Conservation (phyloP, 2,113 vertebrate genomes). For the Heterochromis multidens region DNA sequence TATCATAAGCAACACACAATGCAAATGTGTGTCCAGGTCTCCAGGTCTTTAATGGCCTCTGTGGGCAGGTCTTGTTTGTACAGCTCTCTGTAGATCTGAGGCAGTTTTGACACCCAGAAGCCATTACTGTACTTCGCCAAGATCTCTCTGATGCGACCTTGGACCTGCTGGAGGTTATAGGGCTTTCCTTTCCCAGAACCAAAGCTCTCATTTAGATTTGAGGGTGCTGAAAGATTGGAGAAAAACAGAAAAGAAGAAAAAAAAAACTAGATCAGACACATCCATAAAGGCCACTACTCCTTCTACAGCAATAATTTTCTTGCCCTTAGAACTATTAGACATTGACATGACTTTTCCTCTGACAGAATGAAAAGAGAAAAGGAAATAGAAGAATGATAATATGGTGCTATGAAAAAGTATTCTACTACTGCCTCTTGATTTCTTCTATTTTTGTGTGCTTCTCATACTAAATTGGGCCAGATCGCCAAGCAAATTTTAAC, state of each 20-base stretch:
- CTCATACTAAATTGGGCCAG: too few relatives aligned
- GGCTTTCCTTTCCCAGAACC: conserved; percentile 45
- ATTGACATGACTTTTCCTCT: neutral
- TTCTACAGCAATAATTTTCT: neutral
- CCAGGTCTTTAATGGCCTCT: conserved; percentile 80
- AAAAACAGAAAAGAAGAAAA: neutral
- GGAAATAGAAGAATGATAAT: neutral
- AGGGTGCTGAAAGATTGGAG: conserved; percentile 36
- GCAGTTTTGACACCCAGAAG: conserved; percentile 87
- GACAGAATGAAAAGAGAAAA: neutral
- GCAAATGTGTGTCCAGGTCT: conserved; percentile 87
- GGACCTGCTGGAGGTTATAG: conserved; percentile 77
- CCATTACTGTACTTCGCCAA: conserved; percentile 84
- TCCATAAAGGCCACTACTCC: neutral
- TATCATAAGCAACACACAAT: conserved; percentile 62
- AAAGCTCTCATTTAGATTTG: conserved; percentile 60
- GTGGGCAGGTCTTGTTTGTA: conserved; percentile 85
- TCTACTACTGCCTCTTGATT: neutral
- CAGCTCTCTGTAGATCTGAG: conserved; percentile 85
- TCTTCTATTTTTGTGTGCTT: neutral
- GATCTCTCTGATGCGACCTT: conserved; percentile 83
- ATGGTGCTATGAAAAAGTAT: neutral
- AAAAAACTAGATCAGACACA: neutral
- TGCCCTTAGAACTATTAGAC: neutral
- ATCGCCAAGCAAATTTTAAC: too few relatives aligned